A percentile compares a stretch with the other conserved stretches of the same genome.
Evolutionary conservation across 2,888 invertebrate species (phyloP).

Genomic region (Calliphora vomitoria): DNA sequence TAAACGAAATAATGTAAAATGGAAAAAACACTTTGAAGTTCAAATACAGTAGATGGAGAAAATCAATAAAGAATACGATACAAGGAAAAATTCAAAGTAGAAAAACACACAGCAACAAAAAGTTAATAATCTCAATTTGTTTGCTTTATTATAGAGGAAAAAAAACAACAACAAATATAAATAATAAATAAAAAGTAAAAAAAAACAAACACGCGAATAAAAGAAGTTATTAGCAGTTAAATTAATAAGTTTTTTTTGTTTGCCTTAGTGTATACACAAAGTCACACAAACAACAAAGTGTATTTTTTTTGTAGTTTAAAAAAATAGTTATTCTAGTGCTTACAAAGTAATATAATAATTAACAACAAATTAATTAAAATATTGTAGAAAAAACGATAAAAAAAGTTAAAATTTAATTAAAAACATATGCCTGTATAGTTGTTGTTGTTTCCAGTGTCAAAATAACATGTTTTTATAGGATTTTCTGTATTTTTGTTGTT

Average conservation of each 20-base stretch:
- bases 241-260: constrained; percentile 1
- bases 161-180: constrained; percentile 2
- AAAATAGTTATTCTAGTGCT: not conserved
- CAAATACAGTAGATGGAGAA: constrained; percentile 59
- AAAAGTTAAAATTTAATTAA: constrained; percentile 17
- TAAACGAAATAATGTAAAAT: not conserved
- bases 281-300: not conserved
- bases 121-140: constrained; percentile 31
- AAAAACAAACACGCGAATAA: constrained; percentile 13
- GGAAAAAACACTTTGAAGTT: constrained; percentile 30
- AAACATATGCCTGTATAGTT: constrained; percentile 17
- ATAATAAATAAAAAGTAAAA: not conserved
- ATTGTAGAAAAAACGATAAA: not conserved
- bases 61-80: constrained; percentile 70
- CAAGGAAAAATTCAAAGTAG: constrained; percentile 48
- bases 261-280: not conserved
- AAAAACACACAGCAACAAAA: constrained; percentile 29
- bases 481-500: constrained; percentile 11
- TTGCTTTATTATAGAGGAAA: not conserved
- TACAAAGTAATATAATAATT: constrained; percentile 28
- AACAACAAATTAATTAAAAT: constrained; percentile 36
- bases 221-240: constrained; percentile 26
- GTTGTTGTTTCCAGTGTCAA: constrained; percentile 15
- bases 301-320: too few species aligned
- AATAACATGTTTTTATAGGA: constrained; percentile 7